phyloP scores from a whole-genome alignment of 2,797 vertebrate genomes.

The Cuniculus paca region DNA sequence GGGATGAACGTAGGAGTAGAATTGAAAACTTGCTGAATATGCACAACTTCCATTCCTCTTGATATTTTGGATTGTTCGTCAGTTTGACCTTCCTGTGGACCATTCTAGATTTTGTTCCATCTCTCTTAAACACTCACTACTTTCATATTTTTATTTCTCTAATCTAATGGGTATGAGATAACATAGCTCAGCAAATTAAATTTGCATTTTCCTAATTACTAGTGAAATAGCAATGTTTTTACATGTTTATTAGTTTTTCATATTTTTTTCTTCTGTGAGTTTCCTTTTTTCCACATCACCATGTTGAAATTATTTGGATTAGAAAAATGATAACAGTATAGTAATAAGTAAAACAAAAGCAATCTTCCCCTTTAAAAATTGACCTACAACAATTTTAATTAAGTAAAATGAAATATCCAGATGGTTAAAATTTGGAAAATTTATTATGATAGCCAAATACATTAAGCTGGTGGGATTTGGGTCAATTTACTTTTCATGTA shows the following conservation, averaged over 20 bases:
- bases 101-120: neutral
- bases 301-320: constrained; percentile 50
- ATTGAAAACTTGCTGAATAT: rapidly evolving
- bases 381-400: neutral
- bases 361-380: neutral
- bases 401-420: constrained; percentile 51
- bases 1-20: neutral
- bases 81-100: neutral
- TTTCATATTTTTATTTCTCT: constrained; percentile 30
- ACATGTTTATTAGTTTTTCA: constrained; percentile 25
- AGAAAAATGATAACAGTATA: neutral
- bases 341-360: neutral
- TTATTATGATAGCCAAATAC: neutral
- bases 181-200: constrained; percentile 26
- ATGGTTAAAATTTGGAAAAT: constrained; percentile 33
- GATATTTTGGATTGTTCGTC: neutral
- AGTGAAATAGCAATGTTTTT: constrained; percentile 14
- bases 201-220: constrained; percentile 47
- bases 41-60: neutral
- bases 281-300: neutral
- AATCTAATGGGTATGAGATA: neutral
- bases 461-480: constrained; percentile 19
- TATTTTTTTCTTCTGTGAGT: constrained; percentile 15
- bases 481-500: constrained; percentile 58
- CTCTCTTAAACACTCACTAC: neutral